These are phyloP conservation scores for Enteromius mattozi DNA, from an alignment of 2,797 vertebrate species.

Conservation along the genomic window DNA sequence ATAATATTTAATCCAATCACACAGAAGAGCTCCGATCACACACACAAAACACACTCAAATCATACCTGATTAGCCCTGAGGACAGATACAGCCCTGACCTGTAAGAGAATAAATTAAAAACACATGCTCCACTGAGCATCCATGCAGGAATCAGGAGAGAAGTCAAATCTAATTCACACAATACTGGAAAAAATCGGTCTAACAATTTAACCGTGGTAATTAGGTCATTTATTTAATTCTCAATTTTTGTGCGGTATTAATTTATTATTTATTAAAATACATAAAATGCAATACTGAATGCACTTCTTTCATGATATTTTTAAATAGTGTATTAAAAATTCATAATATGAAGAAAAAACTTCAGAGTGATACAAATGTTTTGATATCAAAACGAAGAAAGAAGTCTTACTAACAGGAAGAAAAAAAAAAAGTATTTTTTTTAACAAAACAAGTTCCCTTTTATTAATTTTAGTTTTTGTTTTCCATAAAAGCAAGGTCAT, in stretches of 20 bases:
- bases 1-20: constrained; percentile 29
- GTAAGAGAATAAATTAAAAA: constrained; percentile 24
- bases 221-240: background rate
- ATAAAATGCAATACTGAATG: background rate
- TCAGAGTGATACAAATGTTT: no score
- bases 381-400: no score
- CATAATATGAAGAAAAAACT: no score
- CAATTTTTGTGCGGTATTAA: background rate
- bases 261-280: background rate
- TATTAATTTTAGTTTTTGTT: no score
- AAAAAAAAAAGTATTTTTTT: no score
- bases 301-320: background rate
- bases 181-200: background rate
- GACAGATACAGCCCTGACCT: constrained; percentile 38
- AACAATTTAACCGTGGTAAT: background rate
- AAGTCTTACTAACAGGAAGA: no score
- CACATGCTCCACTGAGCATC: constrained; percentile 35
- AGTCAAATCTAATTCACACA: background rate
- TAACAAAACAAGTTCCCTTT: no score
- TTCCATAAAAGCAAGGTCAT: no score
- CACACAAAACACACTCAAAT: constrained; percentile 20
- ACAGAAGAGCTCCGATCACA: constrained; percentile 7
- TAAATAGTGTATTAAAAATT: no score
- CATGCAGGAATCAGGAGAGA: constrained; percentile 1
- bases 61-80: constrained; percentile 7